phyloP scores from a whole-genome alignment of 1,140 invertebrate genomes.

The Caenorhabditis briggsae region DNA sequence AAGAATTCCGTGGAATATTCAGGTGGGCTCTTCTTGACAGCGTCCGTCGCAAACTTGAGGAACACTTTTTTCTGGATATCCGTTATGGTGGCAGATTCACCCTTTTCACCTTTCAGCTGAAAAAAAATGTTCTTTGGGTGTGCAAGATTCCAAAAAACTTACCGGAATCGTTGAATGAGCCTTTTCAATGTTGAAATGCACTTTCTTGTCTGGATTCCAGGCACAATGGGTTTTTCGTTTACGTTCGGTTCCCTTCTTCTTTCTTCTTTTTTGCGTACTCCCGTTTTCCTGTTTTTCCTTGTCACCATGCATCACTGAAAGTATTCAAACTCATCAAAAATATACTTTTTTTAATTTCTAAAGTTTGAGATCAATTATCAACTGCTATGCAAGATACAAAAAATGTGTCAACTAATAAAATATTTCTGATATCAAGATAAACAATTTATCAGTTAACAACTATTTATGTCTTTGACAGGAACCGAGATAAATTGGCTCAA shows the following conservation, averaged over 20 bases:
- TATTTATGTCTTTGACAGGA: no score
- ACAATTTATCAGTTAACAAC: no score
- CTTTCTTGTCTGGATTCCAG: slow-evolving; percentile 44
- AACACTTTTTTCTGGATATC: slow-evolving; percentile 39
- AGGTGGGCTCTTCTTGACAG: slow-evolving; percentile 22
- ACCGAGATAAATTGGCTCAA: no score
- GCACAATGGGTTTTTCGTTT: neutral
- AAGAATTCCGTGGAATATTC: slow-evolving; percentile 26
- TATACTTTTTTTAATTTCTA: no score
- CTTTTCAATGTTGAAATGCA: slow-evolving; percentile 28
- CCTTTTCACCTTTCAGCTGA: slow-evolving; percentile 21
- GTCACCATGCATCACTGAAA: slow-evolving; percentile 13
- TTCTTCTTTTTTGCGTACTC: slow-evolving; percentile 21
- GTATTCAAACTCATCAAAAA: no score
- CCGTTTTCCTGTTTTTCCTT: slow-evolving; percentile 6
- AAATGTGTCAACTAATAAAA: no score
- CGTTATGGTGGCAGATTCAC: neutral
- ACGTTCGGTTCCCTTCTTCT: slow-evolving; percentile 11
- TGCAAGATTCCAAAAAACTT: neutral
- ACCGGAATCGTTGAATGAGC: neutral
- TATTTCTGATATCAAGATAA: no score
- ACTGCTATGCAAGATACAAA: no score
- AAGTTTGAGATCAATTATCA: no score
- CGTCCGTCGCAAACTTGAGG: slow-evolving; percentile 23
- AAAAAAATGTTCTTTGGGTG: neutral